Evolutionary conservation across 2,797 vertebrate genomes (phyloP), one percentile per base, ranked within the genome.

Genomic region (Clarias platycephalus): DNA sequence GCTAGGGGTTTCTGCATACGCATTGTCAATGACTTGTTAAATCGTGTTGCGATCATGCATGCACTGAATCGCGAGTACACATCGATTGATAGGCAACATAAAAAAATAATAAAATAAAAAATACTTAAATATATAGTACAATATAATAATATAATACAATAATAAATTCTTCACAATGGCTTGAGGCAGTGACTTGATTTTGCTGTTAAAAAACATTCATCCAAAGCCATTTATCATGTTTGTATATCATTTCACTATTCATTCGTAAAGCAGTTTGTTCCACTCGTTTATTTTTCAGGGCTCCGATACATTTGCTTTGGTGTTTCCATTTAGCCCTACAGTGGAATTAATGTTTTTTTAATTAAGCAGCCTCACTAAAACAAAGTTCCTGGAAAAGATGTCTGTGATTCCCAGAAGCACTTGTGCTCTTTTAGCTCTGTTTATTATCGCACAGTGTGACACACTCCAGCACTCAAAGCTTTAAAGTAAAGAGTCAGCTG

Each of bases 351-450:
- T 58, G 28, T 15, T 24, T 22, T 53, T 37, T 60, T 60, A 77
- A 77, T 58, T 58, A 77, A 58, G 10, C 55, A 15, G 10, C 55
- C 31, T 58, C 31, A 37, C 55, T 34, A 37, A 37, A 77, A 58
- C 44, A 55, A 31, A 28, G 20, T 37, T 77, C 55, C 20, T 60
- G 28, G 28, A 77, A 77, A 60, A 77, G 31, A 58, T 2, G 3
- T 18, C 62, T 26, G 24, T 49, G 70, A 22, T 76, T 83, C 44
- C 28, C 28, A 66, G 44, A 37, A 26, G 34, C 72, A 66, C 60
- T 58, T 76, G 82, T 83, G 62, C 31, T 26, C 49, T 83, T 83
- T 76, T 31, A 75, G 40, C 44, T 77, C 10, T 24, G 44, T 55
- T 76, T 53, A 76, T 67, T 76, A 76, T 63, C 62, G 64, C 37